A percentile compares a stretch with the other conserved stretches of the same genome.
These are phyloP conservation scores for Nilaparvata lugens DNA, from an alignment of 1,140 invertebrate species.

Conservation along the genomic window DNA sequence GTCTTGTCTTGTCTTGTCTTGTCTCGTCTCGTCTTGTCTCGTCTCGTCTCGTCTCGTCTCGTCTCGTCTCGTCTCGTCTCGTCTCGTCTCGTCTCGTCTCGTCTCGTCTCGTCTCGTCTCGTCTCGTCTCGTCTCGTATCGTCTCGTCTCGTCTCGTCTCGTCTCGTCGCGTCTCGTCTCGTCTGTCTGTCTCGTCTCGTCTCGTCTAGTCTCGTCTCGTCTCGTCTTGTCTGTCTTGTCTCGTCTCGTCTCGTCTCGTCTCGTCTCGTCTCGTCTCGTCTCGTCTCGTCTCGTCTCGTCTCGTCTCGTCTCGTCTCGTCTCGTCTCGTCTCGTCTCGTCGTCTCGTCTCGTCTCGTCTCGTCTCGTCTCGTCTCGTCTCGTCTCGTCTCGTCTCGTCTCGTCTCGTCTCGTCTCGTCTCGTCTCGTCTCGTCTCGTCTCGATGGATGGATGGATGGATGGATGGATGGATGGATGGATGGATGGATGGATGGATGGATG, in stretches of 20 bases:
- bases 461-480: no score
- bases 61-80: background rate
- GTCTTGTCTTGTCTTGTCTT: no score
- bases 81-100: background rate
- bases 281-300: constrained; percentile 8
- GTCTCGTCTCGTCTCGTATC: no score
- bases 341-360: no score
- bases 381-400: background rate
- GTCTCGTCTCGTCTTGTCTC: background rate
- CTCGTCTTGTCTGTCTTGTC: no score
- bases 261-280: constrained; percentile 11
- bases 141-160: no score
- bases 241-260: constrained; percentile 9
- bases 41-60: background rate
- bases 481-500: no score
- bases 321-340: no score
- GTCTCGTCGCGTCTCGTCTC: no score
- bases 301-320: background rate
- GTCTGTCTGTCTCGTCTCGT: background rate
- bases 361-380: background rate
- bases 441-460: no score
- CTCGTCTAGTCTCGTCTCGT: constrained; percentile 5
- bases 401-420: no score
- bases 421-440: no score
- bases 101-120: background rate